A percentile compares a stretch with the other conserved stretches of the same genome.
Evolutionary conservation across 1,140 invertebrate genomes (phyloP).

Genomic region (Apis mellifera): DNA sequence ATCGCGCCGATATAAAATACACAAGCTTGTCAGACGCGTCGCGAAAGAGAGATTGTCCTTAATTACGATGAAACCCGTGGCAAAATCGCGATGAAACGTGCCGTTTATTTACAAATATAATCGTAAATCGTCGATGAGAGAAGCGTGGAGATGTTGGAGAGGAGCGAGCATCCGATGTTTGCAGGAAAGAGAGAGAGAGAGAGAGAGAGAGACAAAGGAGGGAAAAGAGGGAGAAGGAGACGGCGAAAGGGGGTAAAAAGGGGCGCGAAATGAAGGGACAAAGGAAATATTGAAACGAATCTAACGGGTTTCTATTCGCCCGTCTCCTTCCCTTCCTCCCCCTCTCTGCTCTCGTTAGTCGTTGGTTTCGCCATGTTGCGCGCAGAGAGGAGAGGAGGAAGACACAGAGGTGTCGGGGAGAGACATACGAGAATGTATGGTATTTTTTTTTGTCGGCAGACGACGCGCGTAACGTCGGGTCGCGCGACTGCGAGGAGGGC

Average conservation of each 20-base stretch:
- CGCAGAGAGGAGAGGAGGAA: not conserved
- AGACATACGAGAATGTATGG: not conserved
- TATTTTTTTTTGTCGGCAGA: constrained; percentile 17
- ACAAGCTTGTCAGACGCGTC: constrained; percentile 7
- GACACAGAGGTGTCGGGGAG: constrained; percentile 31
- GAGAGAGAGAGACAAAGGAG: not conserved
- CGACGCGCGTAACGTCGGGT: constrained; percentile 15
- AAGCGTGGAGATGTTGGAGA: constrained; percentile 3
- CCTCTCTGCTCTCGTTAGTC: constrained; percentile 37
- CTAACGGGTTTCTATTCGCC: constrained; percentile 71
- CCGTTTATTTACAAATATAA: constrained; percentile 35
- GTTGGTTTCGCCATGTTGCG: constrained; percentile 33
- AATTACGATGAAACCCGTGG: constrained; percentile 28
- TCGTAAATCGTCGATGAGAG: constrained; percentile 20
- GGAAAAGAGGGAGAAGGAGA: too few relatives aligned
- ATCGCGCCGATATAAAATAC: not conserved
- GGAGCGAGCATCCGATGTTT: constrained; percentile 10
- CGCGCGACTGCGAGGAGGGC: not conserved
- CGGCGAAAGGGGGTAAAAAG: not conserved
- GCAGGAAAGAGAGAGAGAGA: too few relatives aligned
- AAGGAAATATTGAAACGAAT: constrained; percentile 63
- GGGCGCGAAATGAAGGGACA: constrained; percentile 17
- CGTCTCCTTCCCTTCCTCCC: constrained; percentile 6
- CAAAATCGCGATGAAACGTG: constrained; percentile 14
- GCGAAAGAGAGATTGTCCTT: constrained; percentile 28